Percentiles rank a stretch among this genome's conserved stretches.
Conservation (phyloP, 2,797 vertebrate species). For the Sternotherus odoratus region DNA sequence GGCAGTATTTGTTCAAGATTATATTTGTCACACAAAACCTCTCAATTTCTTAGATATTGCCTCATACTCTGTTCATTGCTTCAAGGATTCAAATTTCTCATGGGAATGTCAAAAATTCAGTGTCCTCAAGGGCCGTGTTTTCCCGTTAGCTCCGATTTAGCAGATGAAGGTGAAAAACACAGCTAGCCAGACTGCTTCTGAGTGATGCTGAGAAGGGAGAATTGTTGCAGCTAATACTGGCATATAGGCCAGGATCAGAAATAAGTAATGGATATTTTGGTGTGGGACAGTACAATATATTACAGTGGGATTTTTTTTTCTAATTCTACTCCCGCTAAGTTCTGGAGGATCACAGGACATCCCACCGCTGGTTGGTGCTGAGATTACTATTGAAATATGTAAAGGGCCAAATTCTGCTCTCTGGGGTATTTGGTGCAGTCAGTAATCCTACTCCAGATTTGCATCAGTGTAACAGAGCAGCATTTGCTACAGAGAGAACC, state of each 20-base stretch:
- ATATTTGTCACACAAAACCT: constrained; percentile 11
- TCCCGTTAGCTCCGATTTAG: neutral
- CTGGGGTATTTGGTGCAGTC: neutral
- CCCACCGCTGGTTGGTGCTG: neutral
- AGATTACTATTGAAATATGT: neutral
- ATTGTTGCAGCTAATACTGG: neutral
- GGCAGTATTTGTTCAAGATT: neutral
- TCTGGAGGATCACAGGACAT: neutral
- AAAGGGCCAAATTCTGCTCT: neutral
- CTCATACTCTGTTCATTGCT: neutral
- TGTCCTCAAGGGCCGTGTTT: neutral
- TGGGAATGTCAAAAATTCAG: neutral
- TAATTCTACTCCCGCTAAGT: neutral
- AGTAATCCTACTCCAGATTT: neutral
- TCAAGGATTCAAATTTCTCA: neutral
- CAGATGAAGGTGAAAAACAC: neutral
- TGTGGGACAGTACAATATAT: neutral
- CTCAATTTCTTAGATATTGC: neutral
- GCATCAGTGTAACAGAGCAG: neutral
- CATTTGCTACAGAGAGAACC: neutral
- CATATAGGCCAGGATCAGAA: neutral
- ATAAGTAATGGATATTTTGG: neutral
- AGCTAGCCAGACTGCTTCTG: neutral
- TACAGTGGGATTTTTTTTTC: neutral
- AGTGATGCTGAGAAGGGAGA: neutral